Evolutionary conservation across 1,140 invertebrate species (phyloP).

Genomic region (Apis mellifera): Amel_HAv3.1 CM009934.2:6824001-6824500

Average conservation of each 20-base stretch:
- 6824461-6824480: not conserved
- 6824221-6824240: conserved; percentile 55
- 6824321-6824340: not conserved
- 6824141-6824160: not conserved
- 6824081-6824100: not conserved
- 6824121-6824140: not conserved
- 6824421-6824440: not conserved
- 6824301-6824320: conserved; percentile 28
- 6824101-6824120: not conserved
- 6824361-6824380: not conserved
- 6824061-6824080: not conserved
- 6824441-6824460: not conserved
- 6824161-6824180: conserved; percentile 12
- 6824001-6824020: no score
- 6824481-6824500: not conserved
- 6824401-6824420: not conserved
- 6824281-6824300: conserved; percentile 25
- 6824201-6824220: conserved; percentile 26
- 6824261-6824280: conserved; percentile 53
- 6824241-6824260: conserved; percentile 24
- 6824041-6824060: not conserved
- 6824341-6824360: not conserved
- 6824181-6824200: not conserved
- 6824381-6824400: no score
- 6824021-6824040: not conserved